Percentiles rank a stretch among this genome's conserved stretches.
Evolutionary conservation across 2,113 vertebrate genomes (phyloP).

Genomic region (Misgurnus mizolepis): DNA sequence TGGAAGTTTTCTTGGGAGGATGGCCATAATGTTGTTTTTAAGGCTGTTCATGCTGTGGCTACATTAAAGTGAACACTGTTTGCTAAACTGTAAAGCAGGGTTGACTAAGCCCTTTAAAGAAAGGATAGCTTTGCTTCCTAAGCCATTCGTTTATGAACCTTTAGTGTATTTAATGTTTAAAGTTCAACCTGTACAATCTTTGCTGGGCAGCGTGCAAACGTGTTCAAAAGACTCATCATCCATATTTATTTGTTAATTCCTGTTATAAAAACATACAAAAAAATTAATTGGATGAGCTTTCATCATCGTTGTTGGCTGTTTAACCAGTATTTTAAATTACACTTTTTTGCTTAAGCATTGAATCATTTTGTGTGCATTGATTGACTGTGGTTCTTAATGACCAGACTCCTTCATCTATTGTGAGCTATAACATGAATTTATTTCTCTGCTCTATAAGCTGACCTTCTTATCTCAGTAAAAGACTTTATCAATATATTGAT

Average conservation of each 20-base stretch:
- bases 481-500: slow-evolving; percentile 32
- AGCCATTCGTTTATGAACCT: neutral
- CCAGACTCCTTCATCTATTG: neutral
- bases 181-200: neutral
- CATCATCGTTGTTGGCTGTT: too few species aligned
- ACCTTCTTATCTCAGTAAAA: slow-evolving; percentile 25
- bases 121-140: neutral
- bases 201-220: neutral
- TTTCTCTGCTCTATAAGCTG: neutral
- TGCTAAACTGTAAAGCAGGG: neutral
- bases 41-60: neutral
- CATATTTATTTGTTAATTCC: neutral
- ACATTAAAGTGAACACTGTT: neutral
- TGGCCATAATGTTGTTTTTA: neutral
- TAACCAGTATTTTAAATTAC: neutral
- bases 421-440: neutral
- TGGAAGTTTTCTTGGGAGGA: neutral
- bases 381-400: neutral
- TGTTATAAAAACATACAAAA: too few species aligned
- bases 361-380: neutral
- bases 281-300: too few species aligned
- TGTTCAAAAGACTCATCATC: too few species aligned
- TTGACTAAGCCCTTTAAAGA: neutral
- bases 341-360: neutral
- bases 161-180: neutral